phyloP scores from a whole-genome alignment of 2,797 vertebrate genomes.

The Ctenopoma multispine region DNA sequence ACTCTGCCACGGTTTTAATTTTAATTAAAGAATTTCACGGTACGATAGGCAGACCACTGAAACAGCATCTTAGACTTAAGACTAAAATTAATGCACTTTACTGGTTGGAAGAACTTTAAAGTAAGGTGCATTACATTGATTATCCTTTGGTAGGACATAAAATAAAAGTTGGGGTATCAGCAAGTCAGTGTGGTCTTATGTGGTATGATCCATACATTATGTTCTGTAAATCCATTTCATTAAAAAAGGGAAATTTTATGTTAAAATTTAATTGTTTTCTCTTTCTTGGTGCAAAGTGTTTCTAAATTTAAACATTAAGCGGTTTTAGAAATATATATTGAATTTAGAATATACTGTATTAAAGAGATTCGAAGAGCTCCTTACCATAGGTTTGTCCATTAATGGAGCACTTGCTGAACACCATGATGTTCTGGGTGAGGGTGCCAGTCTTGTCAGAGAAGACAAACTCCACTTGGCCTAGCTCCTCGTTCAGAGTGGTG shows the following conservation, averaged over 20 bases:
- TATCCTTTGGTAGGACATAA: neutral
- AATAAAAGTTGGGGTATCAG: neutral
- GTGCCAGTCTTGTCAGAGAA: constrained; percentile 95
- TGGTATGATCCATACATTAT: neutral
- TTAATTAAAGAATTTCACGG: neutral
- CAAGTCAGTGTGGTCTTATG: neutral
- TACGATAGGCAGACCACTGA: too few relatives aligned
- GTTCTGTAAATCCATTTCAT: neutral
- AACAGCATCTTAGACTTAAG: neutral
- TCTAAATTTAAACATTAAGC: neutral
- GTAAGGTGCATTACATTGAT: neutral
- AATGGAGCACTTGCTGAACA: constrained; percentile 94
- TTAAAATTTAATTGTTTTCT: too few relatives aligned
- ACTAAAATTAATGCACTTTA: too few relatives aligned
- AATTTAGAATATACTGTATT: too few relatives aligned
- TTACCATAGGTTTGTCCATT: constrained; percentile 88
- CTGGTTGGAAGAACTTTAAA: neutral
- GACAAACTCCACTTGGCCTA: constrained; percentile 94
- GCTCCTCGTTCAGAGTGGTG: constrained; percentile 94
- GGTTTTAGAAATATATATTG: neutral
- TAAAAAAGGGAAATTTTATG: too few relatives aligned
- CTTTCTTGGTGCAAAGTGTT: neutral
- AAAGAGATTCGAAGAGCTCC: neutral
- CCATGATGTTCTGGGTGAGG: constrained; percentile 96
- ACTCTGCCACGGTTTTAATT: neutral